Base-by-base conservation (phyloP, 2,113 vertebrate genomes). In the Trichechus manatus region DNA sequence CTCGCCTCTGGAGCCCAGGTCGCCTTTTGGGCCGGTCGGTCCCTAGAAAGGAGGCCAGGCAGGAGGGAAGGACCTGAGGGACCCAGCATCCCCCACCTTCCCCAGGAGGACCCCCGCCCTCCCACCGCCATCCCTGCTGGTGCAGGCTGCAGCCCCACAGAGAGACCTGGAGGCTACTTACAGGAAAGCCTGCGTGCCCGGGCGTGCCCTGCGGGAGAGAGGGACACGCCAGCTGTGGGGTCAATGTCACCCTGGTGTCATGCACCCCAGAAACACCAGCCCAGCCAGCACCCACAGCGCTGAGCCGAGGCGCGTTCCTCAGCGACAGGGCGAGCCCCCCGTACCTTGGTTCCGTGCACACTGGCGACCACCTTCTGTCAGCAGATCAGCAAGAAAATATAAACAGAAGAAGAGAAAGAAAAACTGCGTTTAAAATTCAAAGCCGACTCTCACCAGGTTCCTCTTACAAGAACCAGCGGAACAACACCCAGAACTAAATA, bases 321-420 rank as follows among this genome's bases (percentile, higher is more conserved):
- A 87, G 33, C 47, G 6, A 4, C 11, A 5, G 59, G 64, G n/a
- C 14, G 42, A 1, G 0, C 59, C 66, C 59, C 66, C 94, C 97
- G 1, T 97, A 99, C 99, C 98, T 98, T 97, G 0, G 89, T 97
- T n/a, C 98, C 98, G 0, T 97, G 97, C 20, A 97, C 42, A 2
- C 89, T 33, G 2, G 72, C 17, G 19, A 96, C 25, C 0, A 91
- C 92, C 31, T 70, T 95, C 98, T 99, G 96, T 86, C 64, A 7
- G 6, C 25, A 3, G 5, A 31, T 11, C 23, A 1, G 39, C 15
- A 22, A 14, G 42, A 36, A n/a, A n/a, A 50, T 10, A 27, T 0
- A 86, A 91, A 84, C 0, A 56, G 22, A 64, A 20, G 29, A 42
- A 29, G 72, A 85, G 44, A 91, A 36, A 64, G 14, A 77, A 94